These are phyloP conservation scores for Cyrtodaria siliqua DNA, from an alignment of 2,888 invertebrate genomes.

Conservation along the genomic window DNA sequence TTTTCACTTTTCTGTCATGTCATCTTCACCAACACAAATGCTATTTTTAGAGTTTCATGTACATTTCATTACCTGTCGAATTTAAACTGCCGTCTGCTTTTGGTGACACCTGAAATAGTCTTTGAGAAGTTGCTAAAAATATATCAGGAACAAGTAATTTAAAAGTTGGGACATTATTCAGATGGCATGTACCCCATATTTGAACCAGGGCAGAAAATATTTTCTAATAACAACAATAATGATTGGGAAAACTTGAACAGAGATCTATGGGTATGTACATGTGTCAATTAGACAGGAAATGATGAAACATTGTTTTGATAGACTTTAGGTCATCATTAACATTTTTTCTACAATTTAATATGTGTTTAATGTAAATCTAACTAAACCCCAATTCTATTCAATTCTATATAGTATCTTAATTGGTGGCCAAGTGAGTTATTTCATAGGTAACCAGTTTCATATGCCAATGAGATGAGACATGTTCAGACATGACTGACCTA, in stretches of 20 bases:
- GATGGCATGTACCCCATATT: slow-evolving; percentile 66
- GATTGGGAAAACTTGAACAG: slow-evolving; percentile 57
- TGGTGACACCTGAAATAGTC: too few relatives aligned
- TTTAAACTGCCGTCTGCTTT: slow-evolving; percentile 54
- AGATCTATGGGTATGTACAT: slow-evolving; percentile 56
- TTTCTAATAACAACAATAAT: slow-evolving; percentile 49
- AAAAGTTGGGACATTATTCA: slow-evolving; percentile 6
- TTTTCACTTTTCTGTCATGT: slow-evolving; percentile 51
- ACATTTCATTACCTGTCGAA: slow-evolving; percentile 50
- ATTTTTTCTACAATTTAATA: too few relatives aligned
- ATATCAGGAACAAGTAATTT: not conserved
- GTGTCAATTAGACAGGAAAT: slow-evolving; percentile 12
- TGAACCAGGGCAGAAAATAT: slow-evolving; percentile 64
- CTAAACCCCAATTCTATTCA: too few relatives aligned
- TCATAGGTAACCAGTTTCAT: too few relatives aligned
- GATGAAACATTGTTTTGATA: slow-evolving; percentile 6
- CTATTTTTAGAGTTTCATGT: slow-evolving; percentile 52
- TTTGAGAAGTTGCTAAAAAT: slow-evolving; percentile 1
- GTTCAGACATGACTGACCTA: too few relatives aligned
- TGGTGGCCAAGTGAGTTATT: too few relatives aligned
- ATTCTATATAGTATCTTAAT: too few relatives aligned
- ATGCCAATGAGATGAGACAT: too few relatives aligned
- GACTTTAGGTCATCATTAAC: not conserved
- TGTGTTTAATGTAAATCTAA: too few relatives aligned
- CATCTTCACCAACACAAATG: slow-evolving; percentile 14